Conservation (phyloP, 1,140 invertebrate genomes). For the Diabrotica virgifera region DNA sequence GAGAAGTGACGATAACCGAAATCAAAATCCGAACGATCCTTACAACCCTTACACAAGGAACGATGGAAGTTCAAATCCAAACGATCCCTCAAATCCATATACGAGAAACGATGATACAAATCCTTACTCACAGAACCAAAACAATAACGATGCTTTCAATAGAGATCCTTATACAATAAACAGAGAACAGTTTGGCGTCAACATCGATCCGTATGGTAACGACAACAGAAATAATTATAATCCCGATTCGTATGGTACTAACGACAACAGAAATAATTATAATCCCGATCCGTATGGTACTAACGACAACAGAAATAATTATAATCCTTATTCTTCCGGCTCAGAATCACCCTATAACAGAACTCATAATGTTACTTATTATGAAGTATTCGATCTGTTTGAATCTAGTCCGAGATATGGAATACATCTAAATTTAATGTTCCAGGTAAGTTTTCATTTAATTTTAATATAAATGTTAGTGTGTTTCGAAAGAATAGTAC, state of each 20-base stretch:
- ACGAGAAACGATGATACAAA: constrained; percentile 16
- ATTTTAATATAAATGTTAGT: too few species aligned
- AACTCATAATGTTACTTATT: constrained; percentile 29
- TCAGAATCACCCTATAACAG: constrained; percentile 2
- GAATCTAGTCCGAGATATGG: constrained; percentile 68
- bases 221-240: constrained; percentile 33
- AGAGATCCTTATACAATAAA: constrained; percentile 39
- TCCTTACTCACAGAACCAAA: constrained; percentile 16
- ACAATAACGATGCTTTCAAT: constrained; percentile 29
- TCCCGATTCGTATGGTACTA: constrained; percentile 29
- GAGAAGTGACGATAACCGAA: constrained; percentile 20
- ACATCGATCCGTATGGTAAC: constrained; percentile 41
- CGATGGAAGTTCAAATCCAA: constrained; percentile 28
- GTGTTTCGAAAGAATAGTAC: too few species aligned
- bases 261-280: neutral
- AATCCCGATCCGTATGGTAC: constrained; percentile 12
- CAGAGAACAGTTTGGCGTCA: constrained; percentile 42
- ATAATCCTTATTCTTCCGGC: neutral
- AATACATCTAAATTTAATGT: constrained; percentile 62
- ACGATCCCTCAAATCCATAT: constrained; percentile 28
- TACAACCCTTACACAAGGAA: constrained; percentile 27
- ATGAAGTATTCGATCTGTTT: constrained; percentile 66
- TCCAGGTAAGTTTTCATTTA: constrained; percentile 61
- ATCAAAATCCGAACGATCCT: constrained; percentile 27
- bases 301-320: neutral